Evolutionary conservation across 2,888 invertebrate species (phyloP).

Genomic region (Leptopilina myrica): DNA sequence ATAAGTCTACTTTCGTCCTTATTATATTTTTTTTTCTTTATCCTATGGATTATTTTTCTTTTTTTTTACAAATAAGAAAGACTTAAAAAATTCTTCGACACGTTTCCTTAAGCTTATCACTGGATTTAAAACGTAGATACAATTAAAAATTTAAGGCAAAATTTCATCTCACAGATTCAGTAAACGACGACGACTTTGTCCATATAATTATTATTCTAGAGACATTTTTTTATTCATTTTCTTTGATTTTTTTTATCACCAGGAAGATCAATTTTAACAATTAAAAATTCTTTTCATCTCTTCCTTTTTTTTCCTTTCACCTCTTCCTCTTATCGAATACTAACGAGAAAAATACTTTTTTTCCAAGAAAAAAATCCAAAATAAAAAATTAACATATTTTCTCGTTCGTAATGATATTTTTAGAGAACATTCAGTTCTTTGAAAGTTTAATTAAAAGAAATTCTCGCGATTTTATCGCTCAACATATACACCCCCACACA

Average conservation of each 20-base stretch:
- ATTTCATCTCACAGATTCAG: slow-evolving; percentile 63
- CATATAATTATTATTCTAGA: slow-evolving; percentile 4
- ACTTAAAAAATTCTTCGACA: slow-evolving; percentile 61
- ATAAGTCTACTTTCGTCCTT: slow-evolving; percentile 64
- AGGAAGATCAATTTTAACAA: slow-evolving; percentile 18
- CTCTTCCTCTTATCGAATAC: neutral
- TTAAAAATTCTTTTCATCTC: neutral
- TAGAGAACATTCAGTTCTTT: too few species aligned
- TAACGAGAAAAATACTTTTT: too few species aligned
- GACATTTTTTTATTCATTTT: slow-evolving; percentile 4
- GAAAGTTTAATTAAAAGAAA: too few species aligned
- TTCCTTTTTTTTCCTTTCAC: neutral
- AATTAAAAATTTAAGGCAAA: slow-evolving; percentile 71
- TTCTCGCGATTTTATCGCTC: neutral
- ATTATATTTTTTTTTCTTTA: slow-evolving; percentile 36
- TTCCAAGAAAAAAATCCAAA: too few species aligned
- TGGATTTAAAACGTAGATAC: slow-evolving; percentile 68
- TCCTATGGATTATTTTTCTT: slow-evolving; percentile 46
- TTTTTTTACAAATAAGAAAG: slow-evolving; percentile 55
- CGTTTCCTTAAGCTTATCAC: slow-evolving; percentile 69
- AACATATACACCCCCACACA: neutral
- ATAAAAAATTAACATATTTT: too few species aligned
- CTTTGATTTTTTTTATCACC: slow-evolving; percentile 27
- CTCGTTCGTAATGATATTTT: neutral
- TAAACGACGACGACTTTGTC: slow-evolving; percentile 28